These are phyloP conservation scores for Eulemur mongoz DNA, from an alignment of 2,797 vertebrate species.

Conservation along the genomic window DNA sequence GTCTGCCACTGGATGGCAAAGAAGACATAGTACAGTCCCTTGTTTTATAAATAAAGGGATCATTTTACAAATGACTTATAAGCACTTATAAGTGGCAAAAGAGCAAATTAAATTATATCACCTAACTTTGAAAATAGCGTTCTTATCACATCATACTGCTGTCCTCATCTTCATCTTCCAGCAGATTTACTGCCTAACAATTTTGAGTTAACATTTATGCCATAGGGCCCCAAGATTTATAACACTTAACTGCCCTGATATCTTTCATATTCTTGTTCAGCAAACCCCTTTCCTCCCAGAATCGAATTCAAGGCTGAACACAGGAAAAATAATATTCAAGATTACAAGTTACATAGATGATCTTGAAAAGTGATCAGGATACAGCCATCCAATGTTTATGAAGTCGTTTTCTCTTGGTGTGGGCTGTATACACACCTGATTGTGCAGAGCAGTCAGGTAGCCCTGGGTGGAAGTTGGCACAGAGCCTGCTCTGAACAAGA, in stretches of 20 bases:
- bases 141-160: not conserved
- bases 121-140: not conserved
- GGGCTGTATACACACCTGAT: not conserved
- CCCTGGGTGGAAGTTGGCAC: accelerated
- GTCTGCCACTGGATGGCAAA: not conserved
- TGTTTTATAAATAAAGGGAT: not conserved
- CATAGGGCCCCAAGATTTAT: not conserved
- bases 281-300: not conserved
- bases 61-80: not conserved
- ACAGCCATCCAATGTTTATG: not conserved
- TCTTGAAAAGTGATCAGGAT: not conserved
- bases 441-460: not conserved
- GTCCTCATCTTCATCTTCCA: not conserved
- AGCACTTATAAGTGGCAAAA: not conserved
- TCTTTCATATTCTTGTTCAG: not conserved
- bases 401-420: not conserved
- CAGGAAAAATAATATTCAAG: not conserved
- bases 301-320: not conserved
- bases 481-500: not conserved
- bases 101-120: not conserved
- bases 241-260: not conserved
- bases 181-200: not conserved
- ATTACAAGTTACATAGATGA: not conserved
- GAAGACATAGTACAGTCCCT: not conserved
- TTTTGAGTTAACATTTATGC: not conserved